Evolutionary conservation across 1,140 invertebrate genomes (phyloP), one percentile per base, ranked within the genome.

Genomic region (Akabosia matsudoensis): DNA sequence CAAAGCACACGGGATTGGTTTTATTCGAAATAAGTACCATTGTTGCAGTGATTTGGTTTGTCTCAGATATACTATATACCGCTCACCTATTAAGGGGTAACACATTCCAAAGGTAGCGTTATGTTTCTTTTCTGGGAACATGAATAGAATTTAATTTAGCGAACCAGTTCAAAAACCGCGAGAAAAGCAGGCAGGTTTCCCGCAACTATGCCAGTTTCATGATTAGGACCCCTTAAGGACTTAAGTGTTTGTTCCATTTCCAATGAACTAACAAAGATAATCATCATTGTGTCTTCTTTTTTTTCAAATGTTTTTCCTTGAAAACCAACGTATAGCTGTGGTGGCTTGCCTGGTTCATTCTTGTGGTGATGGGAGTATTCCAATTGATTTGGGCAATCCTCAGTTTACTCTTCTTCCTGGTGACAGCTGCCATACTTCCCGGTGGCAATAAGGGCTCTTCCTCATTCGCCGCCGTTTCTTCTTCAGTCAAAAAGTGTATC

Each of bases 261-360:
- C 7, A 45, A 7, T 45, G 18, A 45, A 45, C 37, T 45, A 45
- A 45, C 37, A 45, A 45, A 45, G 18, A 45, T n/a, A 45, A 10
- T 45, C 37, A 45, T 45, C 37, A 45, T 56, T 13, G 7, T 56
- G 24, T 56, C 37, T 56, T 56, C 54, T 56, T 56, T 16, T n/a
- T 56, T 24, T 56, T 56, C 54, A 16, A 56, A 56, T 45, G 18
- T 45, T 45, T 7, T 45, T 45, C 7, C 37, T n/a, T n/a, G n/a
- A n/a, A 45, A 45, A 10, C 18, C 18, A 18, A 10, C 37, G 37
- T 74, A 64, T 79, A 81, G 78, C 76, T 81, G 37, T 81, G 79
- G 79, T 80, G 78, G 79, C 74, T 80, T 70, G 79, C 76, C 37
- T 81, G 78, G 78, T 73, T 78, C 33, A 33, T 78, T 73, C 61